Evolutionary conservation across 1,140 invertebrate species (phyloP), one percentile per base, ranked within the genome.

Genomic region (Stenopsyche tienmushanensis): DNA sequence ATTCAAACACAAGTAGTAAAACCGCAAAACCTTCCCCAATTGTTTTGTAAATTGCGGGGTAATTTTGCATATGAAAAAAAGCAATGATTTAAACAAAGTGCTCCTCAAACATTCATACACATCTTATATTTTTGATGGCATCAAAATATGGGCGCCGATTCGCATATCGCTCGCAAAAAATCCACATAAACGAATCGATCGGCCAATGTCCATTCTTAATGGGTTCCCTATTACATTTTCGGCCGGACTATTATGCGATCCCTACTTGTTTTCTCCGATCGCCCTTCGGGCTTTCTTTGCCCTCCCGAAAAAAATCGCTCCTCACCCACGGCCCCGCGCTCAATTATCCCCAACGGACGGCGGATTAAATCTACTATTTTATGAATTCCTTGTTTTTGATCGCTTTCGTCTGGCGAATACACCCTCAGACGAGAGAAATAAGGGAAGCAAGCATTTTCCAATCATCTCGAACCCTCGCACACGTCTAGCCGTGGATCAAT

Each of bases 371-470:
- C 47, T 57, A 18, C 55, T 45, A 63, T 70, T 70, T 70, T 70
- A 64, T 62, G 65, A 66, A 70, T 70, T 67, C 58, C 69, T 70
- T 70, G 69, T 70, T 70, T 70, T 70, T 62, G 65, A 70, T 65
- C 65, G 64, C 53, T 64, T 64, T 67, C 69, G 69, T 67, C 69
- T 66, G 69, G 53, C 58, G 58, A 62, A 69, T 65, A 64, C 29
- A 26, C 21, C 23, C 23, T 24, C 24, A 41, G 65, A 42, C 25
- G 9, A 26, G 49, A 15, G 2, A 21, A 25, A 25, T n/a, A 25
- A 39, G 55, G 25, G 42, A 55, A 49, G 58, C 42, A 53, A 26
- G 54, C 50, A 41, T 65, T 69, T 69, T 54, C 64, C 67, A 69
- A 69, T 69, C 63, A 65, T 63, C 63, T 65, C 44, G 68, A 15